Percentiles rank a stretch among this genome's conserved stretches.
Evolutionary conservation across 2,888 invertebrate genomes (phyloP).

Genomic region (Sericinus montela): DNA sequence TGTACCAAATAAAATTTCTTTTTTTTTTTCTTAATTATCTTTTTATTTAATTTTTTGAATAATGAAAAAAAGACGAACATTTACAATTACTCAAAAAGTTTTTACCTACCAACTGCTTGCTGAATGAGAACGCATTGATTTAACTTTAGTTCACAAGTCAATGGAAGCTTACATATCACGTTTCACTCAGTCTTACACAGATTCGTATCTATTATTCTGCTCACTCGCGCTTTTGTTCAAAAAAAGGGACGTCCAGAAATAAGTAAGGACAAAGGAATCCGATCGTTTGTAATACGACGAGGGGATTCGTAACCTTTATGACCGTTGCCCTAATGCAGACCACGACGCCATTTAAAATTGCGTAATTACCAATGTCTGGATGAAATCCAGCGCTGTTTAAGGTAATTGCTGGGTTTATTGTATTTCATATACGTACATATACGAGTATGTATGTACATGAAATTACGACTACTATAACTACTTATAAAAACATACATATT

Average conservation of each 20-base stretch:
- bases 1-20: no score
- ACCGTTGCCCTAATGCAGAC: slow-evolving; percentile 10
- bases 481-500: no score
- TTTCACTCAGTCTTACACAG: slow-evolving; percentile 3
- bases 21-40: no score
- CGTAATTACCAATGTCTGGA: slow-evolving; percentile 14
- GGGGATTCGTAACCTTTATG: slow-evolving; percentile 15
- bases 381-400: slow-evolving; percentile 1
- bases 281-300: slow-evolving; percentile 6
- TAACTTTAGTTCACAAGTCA: no score
- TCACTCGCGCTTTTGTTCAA: slow-evolving; percentile 7
- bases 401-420: slow-evolving; percentile 2
- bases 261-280: slow-evolving; percentile 15
- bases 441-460: no score
- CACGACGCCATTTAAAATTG: slow-evolving; percentile 10
- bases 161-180: background rate
- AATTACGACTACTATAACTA: no score
- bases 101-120: no score
- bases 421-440: background rate
- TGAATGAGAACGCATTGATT: no score
- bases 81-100: no score
- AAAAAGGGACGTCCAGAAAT: slow-evolving; percentile 9
- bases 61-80: no score
- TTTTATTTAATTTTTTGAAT: no score
- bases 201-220: slow-evolving; percentile 1